Evolutionary conservation across 2,113 vertebrate species (phyloP), one percentile per base, ranked within the genome.

Genomic region (Calyptommatus sinebrachiatus): DNA sequence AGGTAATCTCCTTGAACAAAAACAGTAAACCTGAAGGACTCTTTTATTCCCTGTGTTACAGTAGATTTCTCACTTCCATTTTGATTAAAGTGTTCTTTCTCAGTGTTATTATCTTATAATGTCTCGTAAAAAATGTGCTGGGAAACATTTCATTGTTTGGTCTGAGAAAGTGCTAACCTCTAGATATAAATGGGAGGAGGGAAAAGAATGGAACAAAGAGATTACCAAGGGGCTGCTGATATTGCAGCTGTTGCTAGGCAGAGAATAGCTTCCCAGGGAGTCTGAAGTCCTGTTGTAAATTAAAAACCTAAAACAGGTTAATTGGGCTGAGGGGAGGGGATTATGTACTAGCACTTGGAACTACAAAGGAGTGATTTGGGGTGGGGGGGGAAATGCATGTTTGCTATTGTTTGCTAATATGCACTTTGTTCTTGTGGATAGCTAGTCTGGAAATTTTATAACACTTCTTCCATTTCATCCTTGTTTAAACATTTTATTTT

Each of bases 81-180:
- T 77, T 20, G 50, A 80, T 31, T 14, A 9, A 8, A 12, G 74
- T 60, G 1, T 18, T 60, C 0, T 22, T 76, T 83, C 73, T 79
- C 45, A 68, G 0, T 2, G 46, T 73, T 0, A 35, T 50, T 7
- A 62, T 84, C 28, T 57, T 31, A 61, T 75, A 86, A 76, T 73
- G 78, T 82, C 62, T 68, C 76, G 71, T 14, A 70, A 60, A 41
- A 61, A 67, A 61, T 63, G 46, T 21, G 35, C 16, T 41, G 28
- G 12, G 4, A 71, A 10, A 80, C 69, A 26, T 50, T 48, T 60
- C 57, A 8, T 73, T 84, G 21, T 29, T 63, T 9, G 69, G 61
- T 84, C 61, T 86, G 71, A 68, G 80, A 85, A 89, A 84, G 76
- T 28, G 11, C 2, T 57, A 79, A 74, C 57, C 71, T 85, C 68